phyloP scores from a whole-genome alignment of 2,888 invertebrate genomes.

The Criorhina ranunculi region DNA sequence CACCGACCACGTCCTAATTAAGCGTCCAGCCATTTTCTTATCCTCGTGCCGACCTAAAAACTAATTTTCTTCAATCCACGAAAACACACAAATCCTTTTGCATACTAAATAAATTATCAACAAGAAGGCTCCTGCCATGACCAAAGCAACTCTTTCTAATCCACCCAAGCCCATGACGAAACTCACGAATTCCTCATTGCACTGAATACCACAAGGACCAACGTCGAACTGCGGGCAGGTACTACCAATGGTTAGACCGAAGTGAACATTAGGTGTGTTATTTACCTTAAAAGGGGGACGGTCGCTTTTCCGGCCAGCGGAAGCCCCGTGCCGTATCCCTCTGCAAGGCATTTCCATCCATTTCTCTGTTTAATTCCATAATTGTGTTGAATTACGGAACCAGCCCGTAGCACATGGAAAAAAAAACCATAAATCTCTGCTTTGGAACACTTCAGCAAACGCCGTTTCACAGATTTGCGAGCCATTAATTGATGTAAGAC shows the following conservation, averaged over 20 bases:
- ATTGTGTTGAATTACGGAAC: conserved; percentile 53
- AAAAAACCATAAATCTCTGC: conserved; percentile 50
- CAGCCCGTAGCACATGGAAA: conserved; percentile 40
- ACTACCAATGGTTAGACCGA: conserved; percentile 35
- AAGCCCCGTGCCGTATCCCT: conserved; percentile 4
- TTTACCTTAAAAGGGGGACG: conserved; percentile 25
- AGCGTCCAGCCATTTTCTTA: conserved; percentile 6
- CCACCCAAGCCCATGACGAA: background rate
- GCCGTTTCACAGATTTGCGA: conserved; percentile 63
- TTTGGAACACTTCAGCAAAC: conserved; percentile 25
- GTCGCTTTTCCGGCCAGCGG: conserved; percentile 59
- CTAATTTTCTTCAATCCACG: background rate
- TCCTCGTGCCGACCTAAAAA: background rate
- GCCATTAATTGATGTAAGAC: conserved; percentile 68
- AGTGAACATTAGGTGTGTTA: conserved; percentile 58
- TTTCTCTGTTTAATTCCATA: conserved; percentile 29
- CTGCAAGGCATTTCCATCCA: conserved; percentile 21
- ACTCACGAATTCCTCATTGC: conserved; percentile 40
- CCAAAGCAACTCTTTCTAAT: background rate
- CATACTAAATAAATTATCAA: conserved; percentile 42
- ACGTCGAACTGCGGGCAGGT: background rate
- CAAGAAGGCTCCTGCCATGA: background rate
- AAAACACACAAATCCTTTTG: background rate
- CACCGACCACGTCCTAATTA: conserved; percentile 34
- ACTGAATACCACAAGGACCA: conserved; percentile 2